Evolutionary conservation across 2,113 vertebrate genomes (phyloP), one percentile per base, ranked within the genome.

Genomic region (Macquaria australasica): DNA sequence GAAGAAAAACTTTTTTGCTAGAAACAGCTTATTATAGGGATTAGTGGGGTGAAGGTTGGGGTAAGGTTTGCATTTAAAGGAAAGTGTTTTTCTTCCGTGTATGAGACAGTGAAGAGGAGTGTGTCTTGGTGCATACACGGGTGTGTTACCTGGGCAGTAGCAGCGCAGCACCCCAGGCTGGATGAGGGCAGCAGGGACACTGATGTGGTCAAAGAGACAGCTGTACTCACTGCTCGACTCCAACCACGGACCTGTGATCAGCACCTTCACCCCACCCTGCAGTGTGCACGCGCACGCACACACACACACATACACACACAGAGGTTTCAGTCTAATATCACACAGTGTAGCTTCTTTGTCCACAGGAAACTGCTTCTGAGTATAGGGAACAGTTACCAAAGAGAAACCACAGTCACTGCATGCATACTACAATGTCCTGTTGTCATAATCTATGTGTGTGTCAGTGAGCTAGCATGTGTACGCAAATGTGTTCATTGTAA

Each of bases 171-270:
- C 98, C 50, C 98, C 98, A 0, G 98, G 98, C 95, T 99, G 98
- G 83, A 99, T 99, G 88, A 99, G 95, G 71, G 98, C 98, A 53
- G 98, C 98, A 39, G 98, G 98, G 94, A 99, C 98, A 75, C 97
- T 99, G 95, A 98, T 97, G 96, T 98, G 98, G 95, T 99, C 98
- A 77, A 99, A 99, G 91, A 99, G 96, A 93, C 98, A 99, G 94
- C 97, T 98, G 95, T 99, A 99, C 93, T 98, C 97, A 93, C 96
- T 98, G 96, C 97, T 97, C 83, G 97, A 97, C 96, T 99, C 98
- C 87, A 99, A 96, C 98, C 98, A 99, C 0, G 98, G 98, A 71
- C 98, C 98, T 45, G 98, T 99, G 94, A 99, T 99, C 90, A 99
- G 95, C 88, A 99, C 98, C 94, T 99, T 99, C 79, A 99, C 98